Evolutionary conservation across 2,888 invertebrate genomes (phyloP).

Genomic region (Habroteleia sp.): DNA sequence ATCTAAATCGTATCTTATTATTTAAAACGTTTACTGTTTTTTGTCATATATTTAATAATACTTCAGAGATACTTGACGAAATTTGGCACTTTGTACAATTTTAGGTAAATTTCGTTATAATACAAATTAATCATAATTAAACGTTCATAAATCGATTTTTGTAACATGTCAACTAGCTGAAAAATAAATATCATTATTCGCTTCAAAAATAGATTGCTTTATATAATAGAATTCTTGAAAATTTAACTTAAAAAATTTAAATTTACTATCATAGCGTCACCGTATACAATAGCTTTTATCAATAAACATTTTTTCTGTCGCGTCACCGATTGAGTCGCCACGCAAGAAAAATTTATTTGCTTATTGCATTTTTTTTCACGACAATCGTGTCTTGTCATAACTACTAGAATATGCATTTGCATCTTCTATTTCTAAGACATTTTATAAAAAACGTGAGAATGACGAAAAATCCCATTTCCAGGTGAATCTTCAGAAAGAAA

Average conservation of each 20-base stretch:
- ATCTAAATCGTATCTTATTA: constrained; percentile 15
- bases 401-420: constrained; percentile 32
- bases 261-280: constrained; percentile 5
- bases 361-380: constrained; percentile 7
- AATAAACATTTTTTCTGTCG: not conserved
- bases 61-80: constrained; percentile 24
- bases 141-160: constrained; percentile 13
- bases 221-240: constrained; percentile 13
- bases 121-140: constrained; percentile 22
- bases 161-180: constrained; percentile 19
- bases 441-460: constrained; percentile 9
- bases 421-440: constrained; percentile 13
- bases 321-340: not conserved
- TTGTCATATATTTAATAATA: constrained; percentile 22
- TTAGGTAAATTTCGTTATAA: constrained; percentile 23
- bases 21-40: constrained; percentile 22
- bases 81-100: constrained; percentile 39
- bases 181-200: constrained; percentile 15
- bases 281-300: constrained; percentile 10
- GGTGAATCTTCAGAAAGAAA: constrained; percentile 6
- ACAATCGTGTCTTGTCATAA: constrained; percentile 20
- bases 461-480: constrained; percentile 13
- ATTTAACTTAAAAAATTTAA: constrained; percentile 17
- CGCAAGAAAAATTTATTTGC: constrained; percentile 2
- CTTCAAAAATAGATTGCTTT: constrained; percentile 25